These are phyloP conservation scores for Cephus nigrinus DNA, from an alignment of 2,888 invertebrate species.

Conservation along the genomic window DNA sequence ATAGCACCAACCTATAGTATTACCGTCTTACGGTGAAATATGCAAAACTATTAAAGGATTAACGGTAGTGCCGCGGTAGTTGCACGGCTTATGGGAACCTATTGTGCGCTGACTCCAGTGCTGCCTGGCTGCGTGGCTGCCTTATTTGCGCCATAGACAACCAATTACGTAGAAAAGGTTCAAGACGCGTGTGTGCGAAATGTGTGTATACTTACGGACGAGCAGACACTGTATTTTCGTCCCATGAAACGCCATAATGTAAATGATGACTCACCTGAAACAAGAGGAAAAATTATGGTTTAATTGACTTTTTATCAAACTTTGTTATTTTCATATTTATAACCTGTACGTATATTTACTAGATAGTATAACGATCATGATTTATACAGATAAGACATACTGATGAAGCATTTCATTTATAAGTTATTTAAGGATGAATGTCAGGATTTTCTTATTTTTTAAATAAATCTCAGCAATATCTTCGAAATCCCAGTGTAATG, in stretches of 20 bases:
- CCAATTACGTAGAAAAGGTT: slow-evolving; percentile 12
- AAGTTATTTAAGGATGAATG: background rate
- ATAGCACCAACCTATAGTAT: background rate
- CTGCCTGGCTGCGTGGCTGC: background rate
- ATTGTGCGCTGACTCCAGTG: slow-evolving; percentile 13
- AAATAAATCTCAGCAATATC: background rate
- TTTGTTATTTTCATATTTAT: background rate
- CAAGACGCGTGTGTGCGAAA: slow-evolving; percentile 13
- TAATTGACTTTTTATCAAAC: background rate
- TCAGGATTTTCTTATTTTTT: background rate
- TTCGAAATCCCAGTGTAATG: background rate
- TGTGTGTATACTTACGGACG: slow-evolving; percentile 15
- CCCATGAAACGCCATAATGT: background rate
- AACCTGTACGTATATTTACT: background rate
- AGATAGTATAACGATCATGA: background rate
- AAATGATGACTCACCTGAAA: slow-evolving; percentile 33
- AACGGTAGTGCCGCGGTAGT: slow-evolving; percentile 21
- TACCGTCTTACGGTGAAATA: slow-evolving; percentile 19
- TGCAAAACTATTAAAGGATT: slow-evolving; percentile 22
- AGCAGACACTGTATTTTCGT: slow-evolving; percentile 6
- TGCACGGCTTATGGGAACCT: slow-evolving; percentile 25
- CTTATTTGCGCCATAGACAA: slow-evolving; percentile 6
- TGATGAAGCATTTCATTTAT: background rate
- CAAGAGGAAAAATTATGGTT: slow-evolving; percentile 9
- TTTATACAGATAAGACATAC: background rate